Evolutionary conservation across 1,140 invertebrate genomes (phyloP).

Genomic region (Pseudoatta argentina): DNA sequence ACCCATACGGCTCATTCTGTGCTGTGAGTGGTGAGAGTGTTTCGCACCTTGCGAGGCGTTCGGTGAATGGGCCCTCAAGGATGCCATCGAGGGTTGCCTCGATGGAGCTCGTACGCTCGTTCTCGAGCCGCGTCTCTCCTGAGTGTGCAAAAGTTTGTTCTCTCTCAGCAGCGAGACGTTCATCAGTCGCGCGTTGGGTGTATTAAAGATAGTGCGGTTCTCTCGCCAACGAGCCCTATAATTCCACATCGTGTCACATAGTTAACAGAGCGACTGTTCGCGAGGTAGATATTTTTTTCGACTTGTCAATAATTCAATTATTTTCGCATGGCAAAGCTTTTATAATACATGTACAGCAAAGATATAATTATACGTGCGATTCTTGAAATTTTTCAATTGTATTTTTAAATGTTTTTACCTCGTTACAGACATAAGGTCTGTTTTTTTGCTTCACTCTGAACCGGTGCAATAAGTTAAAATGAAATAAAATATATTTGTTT

Average conservation of each 20-base stretch:
- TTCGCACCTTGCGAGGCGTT: constrained; percentile 92
- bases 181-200: constrained; percentile 96
- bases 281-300: neutral
- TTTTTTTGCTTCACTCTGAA: no score
- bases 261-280: neutral
- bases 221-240: constrained; percentile 95
- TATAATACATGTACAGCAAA: neutral
- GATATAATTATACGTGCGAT: neutral
- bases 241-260: constrained; percentile 62
- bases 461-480: no score
- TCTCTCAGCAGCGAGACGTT: constrained; percentile 94
- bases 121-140: constrained; percentile 92
- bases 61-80: constrained; percentile 92
- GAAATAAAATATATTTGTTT: no score
- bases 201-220: constrained; percentile 97
- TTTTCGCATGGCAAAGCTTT: neutral
- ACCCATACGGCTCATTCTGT: constrained; percentile 85
- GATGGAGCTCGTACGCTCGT: constrained; percentile 92
- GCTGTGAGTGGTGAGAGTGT: constrained; percentile 84
- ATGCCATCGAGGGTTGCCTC: constrained; percentile 93
- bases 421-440: neutral
- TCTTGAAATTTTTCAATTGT: neutral
- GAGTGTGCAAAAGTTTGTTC: constrained; percentile 92
- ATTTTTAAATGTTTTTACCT: neutral
- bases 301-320: neutral